These are phyloP conservation scores for Brevimyrus niger DNA, from an alignment of 2,113 vertebrate species.

Conservation along the genomic window DNA sequence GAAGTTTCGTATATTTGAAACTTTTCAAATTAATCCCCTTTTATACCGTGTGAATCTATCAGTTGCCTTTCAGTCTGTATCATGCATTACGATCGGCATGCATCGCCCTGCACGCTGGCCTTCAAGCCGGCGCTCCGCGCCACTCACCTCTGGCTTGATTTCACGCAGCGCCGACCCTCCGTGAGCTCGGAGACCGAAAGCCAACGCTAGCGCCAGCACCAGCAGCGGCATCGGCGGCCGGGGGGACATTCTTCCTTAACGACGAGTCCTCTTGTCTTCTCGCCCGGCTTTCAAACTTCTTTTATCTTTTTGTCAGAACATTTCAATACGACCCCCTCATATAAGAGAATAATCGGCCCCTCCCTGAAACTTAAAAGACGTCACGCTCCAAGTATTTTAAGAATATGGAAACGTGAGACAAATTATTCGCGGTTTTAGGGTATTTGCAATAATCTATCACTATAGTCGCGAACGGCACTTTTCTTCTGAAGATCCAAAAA, in stretches of 20 bases:
- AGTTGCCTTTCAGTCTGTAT: background rate
- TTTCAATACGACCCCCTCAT: slow-evolving; percentile 11
- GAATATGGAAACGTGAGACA: background rate
- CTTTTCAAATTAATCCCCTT: background rate
- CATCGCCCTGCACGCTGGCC: background rate
- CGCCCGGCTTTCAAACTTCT: background rate
- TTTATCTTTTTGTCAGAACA: slow-evolving; percentile 51
- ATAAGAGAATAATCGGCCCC: background rate
- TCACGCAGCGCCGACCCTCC: slow-evolving; percentile 38
- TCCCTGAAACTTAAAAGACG: background rate
- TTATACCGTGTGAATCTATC: background rate
- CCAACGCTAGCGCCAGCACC: slow-evolving; percentile 41
- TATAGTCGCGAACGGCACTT: background rate
- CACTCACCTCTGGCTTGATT: slow-evolving; percentile 56
- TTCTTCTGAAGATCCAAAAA: background rate
- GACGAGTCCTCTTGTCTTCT: background rate
- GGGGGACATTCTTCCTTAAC: slow-evolving; percentile 41
- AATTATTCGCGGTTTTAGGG: background rate
- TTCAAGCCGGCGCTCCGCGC: background rate
- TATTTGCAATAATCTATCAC: background rate
- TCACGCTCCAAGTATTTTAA: background rate
- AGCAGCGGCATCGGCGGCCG: slow-evolving; percentile 40
- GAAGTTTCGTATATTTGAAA: background rate
- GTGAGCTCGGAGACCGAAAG: slow-evolving; percentile 43
- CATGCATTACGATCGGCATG: background rate